Evolutionary conservation across 1,140 invertebrate species (phyloP).

Genomic region (Zaprionus davidi): DNA sequence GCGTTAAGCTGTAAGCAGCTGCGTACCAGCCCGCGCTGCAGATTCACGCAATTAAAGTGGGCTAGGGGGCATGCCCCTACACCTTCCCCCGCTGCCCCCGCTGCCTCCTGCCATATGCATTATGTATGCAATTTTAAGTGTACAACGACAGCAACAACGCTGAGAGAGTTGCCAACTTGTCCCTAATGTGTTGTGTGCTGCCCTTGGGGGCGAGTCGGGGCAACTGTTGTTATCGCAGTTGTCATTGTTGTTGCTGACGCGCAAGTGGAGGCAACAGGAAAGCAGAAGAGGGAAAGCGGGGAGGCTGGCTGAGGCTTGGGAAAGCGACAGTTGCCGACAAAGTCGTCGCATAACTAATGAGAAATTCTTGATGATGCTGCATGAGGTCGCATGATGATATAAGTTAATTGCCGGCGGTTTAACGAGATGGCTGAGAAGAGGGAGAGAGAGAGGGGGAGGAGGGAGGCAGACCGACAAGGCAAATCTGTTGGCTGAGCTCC

Average conservation of each 20-base stretch:
- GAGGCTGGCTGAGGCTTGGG: slow-evolving; percentile 4
- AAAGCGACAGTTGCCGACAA: slow-evolving; percentile 37
- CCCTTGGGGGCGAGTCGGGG: slow-evolving; percentile 2
- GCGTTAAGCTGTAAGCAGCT: slow-evolving; percentile 24
- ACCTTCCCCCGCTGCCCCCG: neutral
- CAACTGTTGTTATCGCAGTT: slow-evolving; percentile 15
- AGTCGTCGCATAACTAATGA: slow-evolving; percentile 42
- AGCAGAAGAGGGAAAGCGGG: no score
- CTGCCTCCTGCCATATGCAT: slow-evolving; percentile 22
- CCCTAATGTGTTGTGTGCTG: slow-evolving; percentile 27
- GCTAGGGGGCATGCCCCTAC: neutral
- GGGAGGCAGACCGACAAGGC: no score
- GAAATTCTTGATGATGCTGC: slow-evolving; percentile 11
- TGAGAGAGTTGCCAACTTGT: slow-evolving; percentile 2
- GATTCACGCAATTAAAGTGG: slow-evolving; percentile 39
- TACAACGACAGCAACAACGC: neutral
- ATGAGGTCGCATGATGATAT: slow-evolving; percentile 23
- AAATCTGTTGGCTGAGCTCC: neutral
- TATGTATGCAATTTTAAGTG: slow-evolving; percentile 44
- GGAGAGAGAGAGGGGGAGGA: neutral
- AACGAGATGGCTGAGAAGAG: neutral
- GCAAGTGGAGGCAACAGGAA: neutral
- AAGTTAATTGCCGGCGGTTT: slow-evolving; percentile 43
- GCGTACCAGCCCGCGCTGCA: slow-evolving; percentile 15
- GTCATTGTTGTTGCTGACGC: slow-evolving; percentile 7